A percentile compares a stretch with the other conserved stretches of the same genome.
Evolutionary conservation across 2,888 invertebrate species (phyloP).

Genomic region (Plebejus argus): DNA sequence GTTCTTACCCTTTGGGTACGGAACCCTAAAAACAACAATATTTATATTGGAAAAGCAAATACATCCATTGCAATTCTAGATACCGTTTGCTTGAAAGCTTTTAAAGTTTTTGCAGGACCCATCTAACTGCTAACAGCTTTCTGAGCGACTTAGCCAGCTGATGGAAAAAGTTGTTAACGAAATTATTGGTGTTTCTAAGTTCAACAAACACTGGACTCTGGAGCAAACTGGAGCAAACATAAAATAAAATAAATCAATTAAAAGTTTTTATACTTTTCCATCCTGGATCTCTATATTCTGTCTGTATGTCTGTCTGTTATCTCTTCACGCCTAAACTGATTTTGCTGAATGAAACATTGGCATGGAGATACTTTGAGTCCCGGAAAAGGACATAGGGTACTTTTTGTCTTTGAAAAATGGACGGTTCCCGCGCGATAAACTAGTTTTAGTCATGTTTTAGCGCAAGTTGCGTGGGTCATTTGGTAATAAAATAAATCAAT

Average conservation of each 20-base stretch:
- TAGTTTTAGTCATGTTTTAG: no score
- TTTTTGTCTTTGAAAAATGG: no score
- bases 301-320: no score
- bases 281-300: no score
- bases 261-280: background rate
- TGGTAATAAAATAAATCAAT: background rate
- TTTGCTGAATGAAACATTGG: no score
- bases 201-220: background rate
- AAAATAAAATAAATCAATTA: background rate
- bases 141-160: background rate
- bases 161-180: conserved; percentile 22
- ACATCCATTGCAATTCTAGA: background rate
- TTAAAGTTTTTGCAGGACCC: conserved; percentile 7
- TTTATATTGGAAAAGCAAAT: background rate
- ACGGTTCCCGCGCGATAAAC: no score
- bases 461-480: no score
- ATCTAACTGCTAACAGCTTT: conserved; percentile 13
- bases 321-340: no score
- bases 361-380: no score
- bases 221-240: no score
- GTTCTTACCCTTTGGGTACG: no score
- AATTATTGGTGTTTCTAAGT: conserved; percentile 27
- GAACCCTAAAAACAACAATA: background rate
- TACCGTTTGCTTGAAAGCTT: conserved; percentile 4
- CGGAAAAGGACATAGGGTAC: no score